Conservation (phyloP, 92 coral and sea anemone species). For the Siderastrea siderea region DNA sequence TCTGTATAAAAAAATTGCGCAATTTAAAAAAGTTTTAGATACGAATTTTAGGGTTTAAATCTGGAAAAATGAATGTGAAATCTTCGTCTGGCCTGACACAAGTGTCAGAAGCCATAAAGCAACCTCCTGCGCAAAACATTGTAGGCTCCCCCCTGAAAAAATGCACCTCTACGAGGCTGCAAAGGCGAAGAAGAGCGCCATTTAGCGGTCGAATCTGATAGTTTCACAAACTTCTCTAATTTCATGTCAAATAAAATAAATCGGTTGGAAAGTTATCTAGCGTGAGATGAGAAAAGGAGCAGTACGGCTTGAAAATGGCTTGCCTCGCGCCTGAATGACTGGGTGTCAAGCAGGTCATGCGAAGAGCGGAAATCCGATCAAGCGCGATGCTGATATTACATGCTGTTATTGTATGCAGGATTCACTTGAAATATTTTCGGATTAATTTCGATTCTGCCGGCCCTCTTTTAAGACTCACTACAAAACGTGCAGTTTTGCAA, state of each 20-base stretch:
- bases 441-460: background rate
- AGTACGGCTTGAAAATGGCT: background rate
- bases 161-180: no score
- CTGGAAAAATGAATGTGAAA: no score
- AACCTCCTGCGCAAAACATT: no score
- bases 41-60: no score
- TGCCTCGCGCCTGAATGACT: background rate
- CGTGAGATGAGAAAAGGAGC: background rate
- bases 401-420: background rate
- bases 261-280: background rate
- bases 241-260: background rate
- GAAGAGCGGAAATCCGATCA: slow-evolving; percentile 36
- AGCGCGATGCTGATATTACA: slow-evolving; percentile 3
- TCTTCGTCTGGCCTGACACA: no score
- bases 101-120: no score
- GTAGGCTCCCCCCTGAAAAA: no score
- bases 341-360: slow-evolving; percentile 17
- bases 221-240: background rate
- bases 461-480: background rate
- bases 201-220: background rate
- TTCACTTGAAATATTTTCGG: slow-evolving; percentile 15
- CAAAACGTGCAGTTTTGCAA: background rate
- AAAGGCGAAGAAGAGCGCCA: background rate
- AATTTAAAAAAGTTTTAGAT: no score
- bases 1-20: no score